Conservation (phyloP, 2,797 vertebrate species). For the Coluber constrictor region DNA sequence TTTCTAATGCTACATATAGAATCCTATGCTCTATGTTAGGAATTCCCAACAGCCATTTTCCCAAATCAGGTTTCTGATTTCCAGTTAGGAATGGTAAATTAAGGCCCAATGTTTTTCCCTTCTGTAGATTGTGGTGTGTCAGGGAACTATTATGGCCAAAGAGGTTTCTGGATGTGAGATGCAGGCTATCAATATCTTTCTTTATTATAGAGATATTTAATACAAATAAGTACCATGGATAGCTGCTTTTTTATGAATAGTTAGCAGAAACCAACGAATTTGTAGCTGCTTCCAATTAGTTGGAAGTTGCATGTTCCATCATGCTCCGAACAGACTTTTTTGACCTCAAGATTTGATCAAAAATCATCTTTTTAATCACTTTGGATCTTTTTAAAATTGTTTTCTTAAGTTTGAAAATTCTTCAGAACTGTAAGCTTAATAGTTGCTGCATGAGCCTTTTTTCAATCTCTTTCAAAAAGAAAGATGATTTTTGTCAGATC, state of each 20-base stretch:
- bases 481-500: background rate
- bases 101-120: background rate
- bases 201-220: background rate
- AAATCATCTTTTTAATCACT: background rate
- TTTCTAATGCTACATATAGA: background rate
- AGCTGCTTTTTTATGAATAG: background rate
- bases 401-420: background rate
- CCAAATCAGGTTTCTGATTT: background rate
- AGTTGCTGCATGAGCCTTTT: background rate
- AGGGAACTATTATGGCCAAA: background rate
- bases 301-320: background rate
- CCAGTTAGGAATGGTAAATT: background rate
- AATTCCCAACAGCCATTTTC: constrained; percentile 13
- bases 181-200: background rate
- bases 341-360: background rate
- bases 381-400: background rate
- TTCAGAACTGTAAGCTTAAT: background rate
- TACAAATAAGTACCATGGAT: background rate
- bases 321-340: background rate
- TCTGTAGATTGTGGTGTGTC: background rate
- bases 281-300: background rate
- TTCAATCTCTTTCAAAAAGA: background rate
- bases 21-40: background rate
- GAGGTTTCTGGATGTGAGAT: background rate
- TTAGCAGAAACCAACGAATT: background rate